Evolutionary conservation across 1,140 invertebrate genomes (phyloP).

Genomic region (Ips nitidus): DNA sequence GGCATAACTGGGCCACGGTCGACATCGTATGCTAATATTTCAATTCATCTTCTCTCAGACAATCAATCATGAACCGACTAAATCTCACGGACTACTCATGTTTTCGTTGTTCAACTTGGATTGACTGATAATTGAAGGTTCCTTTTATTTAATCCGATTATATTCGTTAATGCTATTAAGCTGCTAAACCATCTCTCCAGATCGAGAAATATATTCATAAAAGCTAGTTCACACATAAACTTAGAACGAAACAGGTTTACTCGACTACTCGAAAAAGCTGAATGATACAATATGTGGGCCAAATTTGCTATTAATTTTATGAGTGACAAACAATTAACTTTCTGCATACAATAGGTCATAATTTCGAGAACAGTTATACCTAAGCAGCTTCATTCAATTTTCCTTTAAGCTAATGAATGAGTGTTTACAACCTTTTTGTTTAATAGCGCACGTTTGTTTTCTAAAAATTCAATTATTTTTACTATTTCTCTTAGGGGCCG

Average conservation of each 20-base stretch:
- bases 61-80: neutral
- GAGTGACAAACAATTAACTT: conserved; percentile 23
- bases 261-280: no score
- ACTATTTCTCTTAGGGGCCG: no score
- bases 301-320: conserved; percentile 25
- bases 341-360: conserved; percentile 26
- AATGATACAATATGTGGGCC: conserved; percentile 6
- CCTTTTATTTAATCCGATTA: no score
- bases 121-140: no score
- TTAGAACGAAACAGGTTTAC: no score
- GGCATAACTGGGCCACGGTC: conserved; percentile 18
- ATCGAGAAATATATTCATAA: no score
- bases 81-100: no score
- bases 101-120: no score
- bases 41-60: neutral
- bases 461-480: no score
- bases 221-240: no score
- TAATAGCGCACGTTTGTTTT: neutral
- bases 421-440: neutral
- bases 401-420: neutral
- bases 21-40: conserved; percentile 1
- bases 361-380: conserved; percentile 18
- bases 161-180: no score
- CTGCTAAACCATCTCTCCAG: no score
- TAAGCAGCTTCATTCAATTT: neutral